Conservation (phyloP, 2,797 vertebrate genomes). For the Halcyon badia region DNA sequence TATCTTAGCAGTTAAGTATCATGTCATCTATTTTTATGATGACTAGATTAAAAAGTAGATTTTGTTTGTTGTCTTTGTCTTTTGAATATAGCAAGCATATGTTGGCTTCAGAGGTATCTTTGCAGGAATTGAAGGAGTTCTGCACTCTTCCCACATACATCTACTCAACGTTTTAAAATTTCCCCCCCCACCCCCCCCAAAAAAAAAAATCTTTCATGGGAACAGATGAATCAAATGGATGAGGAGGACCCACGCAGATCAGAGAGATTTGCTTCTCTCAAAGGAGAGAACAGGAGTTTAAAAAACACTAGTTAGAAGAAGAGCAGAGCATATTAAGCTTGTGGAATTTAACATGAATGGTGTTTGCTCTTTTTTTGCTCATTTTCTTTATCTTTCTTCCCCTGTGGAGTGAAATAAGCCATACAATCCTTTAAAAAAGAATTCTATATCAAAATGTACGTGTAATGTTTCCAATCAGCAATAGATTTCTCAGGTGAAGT, state of each 20-base stretch:
- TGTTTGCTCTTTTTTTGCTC: not conserved
- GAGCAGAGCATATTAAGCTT: not conserved
- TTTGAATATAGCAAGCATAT: not conserved
- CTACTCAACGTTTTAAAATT: constrained; percentile 63
- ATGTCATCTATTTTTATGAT: constrained; percentile 17
- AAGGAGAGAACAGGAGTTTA: not conserved
- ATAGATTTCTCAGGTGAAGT: not conserved
- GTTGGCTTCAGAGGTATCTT: not conserved
- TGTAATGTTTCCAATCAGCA: not conserved
- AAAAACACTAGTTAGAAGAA: not conserved
- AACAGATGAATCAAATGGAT: constrained; percentile 5
- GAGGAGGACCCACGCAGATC: not conserved
- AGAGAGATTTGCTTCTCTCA: not conserved
- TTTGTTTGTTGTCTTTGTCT: not conserved
- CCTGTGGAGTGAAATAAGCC: not conserved
- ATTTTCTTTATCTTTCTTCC: not conserved
- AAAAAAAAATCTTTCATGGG: not conserved
- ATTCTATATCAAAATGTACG: not conserved
- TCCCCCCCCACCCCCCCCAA: not conserved
- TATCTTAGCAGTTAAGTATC: not conserved
- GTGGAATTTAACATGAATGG: not conserved
- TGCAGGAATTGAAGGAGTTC: constrained; percentile 32
- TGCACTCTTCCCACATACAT: constrained; percentile 17
- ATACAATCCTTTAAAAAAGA: not conserved
- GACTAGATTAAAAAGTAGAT: not conserved